Percentiles rank a stretch among this genome's conserved stretches.
These are phyloP conservation scores for Psylliodes chrysocephalus DNA, from an alignment of 2,888 invertebrate species.

Conservation along the genomic window DNA sequence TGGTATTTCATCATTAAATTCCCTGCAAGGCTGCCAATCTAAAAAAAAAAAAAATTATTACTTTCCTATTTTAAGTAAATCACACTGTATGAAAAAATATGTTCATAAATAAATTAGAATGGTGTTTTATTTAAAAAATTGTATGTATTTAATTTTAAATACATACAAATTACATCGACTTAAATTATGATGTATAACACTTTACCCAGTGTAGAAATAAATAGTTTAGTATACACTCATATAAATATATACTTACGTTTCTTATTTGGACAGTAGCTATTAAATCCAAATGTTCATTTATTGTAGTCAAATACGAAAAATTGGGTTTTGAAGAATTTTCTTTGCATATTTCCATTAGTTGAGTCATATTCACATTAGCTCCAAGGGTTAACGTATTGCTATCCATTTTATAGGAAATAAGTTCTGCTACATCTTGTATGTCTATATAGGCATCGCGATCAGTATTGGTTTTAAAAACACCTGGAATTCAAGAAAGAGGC, in stretches of 20 bases:
- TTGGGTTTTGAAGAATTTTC: conserved; percentile 62
- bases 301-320: conserved; percentile 68
- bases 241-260: conserved; percentile 68
- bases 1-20: conserved; percentile 76
- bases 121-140: too few species aligned
- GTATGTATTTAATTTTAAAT: too few species aligned
- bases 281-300: conserved; percentile 73
- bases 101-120: too few species aligned
- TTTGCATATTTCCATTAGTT: conserved; percentile 67
- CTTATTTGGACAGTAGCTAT: conserved; percentile 78
- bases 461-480: conserved; percentile 45
- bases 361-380: conserved; percentile 70
- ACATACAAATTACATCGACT: too few species aligned
- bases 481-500: conserved; percentile 46
- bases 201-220: too few species aligned
- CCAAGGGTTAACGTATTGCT: conserved; percentile 69
- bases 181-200: too few species aligned
- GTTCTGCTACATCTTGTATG: conserved; percentile 69
- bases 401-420: conserved; percentile 64
- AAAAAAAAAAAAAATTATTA: too few species aligned
- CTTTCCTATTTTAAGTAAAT: too few species aligned
- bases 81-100: too few species aligned
- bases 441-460: conserved; percentile 70
- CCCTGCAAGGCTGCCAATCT: conserved; percentile 75
- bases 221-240: too few species aligned